Conservation (phyloP, 2,113 vertebrate genomes). For the Puntigrus tetrazona region DNA sequence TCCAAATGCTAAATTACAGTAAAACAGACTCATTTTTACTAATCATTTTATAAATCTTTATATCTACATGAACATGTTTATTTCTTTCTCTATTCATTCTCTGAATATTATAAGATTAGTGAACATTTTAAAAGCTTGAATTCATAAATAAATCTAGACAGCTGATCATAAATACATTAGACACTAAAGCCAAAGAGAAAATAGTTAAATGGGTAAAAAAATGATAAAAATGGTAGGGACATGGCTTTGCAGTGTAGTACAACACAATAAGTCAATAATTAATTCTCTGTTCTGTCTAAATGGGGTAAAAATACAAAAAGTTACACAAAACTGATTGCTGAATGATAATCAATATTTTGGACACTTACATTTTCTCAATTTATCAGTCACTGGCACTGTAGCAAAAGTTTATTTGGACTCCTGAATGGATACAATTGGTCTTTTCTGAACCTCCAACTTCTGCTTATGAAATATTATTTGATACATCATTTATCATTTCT, state of each 20-base stretch:
- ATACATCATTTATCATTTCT: slow-evolving; percentile 5
- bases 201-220: too few relatives aligned
- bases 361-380: background rate
- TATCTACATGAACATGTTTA: too few relatives aligned
- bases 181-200: too few relatives aligned
- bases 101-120: too few relatives aligned
- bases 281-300: background rate
- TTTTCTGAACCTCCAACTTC: background rate
- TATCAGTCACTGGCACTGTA: background rate
- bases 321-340: background rate
- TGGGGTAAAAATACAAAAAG: background rate
- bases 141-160: too few relatives aligned
- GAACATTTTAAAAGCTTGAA: too few relatives aligned
- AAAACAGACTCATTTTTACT: too few relatives aligned
- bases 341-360: background rate
- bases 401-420: background rate
- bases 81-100: too few relatives aligned
- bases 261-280: background rate
- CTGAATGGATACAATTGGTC: background rate
- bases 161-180: too few relatives aligned
- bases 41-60: too few relatives aligned
- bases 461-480: slow-evolving; percentile 2
- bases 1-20: too few relatives aligned
- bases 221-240: background rate
- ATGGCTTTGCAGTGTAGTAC: background rate